These are phyloP conservation scores for Labia minor DNA, from an alignment of 2,888 invertebrate species.

Conservation along the genomic window DNA sequence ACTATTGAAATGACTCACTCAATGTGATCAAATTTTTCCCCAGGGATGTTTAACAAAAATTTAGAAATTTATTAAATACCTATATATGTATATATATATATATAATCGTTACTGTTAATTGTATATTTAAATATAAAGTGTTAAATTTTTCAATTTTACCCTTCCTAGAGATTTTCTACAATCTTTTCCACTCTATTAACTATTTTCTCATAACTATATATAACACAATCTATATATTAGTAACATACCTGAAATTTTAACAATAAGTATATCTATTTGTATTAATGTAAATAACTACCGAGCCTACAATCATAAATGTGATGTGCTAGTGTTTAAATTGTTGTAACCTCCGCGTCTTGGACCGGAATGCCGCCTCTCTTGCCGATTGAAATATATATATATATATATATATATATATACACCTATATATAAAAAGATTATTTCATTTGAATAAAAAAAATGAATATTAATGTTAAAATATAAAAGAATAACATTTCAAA, in stretches of 20 bases:
- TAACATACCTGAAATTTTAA: background rate
- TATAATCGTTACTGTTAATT: background rate
- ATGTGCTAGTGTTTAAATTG: background rate
- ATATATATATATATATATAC: too few relatives aligned
- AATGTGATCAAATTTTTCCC: too few relatives aligned
- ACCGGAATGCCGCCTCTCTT: constrained; percentile 1
- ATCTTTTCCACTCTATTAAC: constrained; percentile 5
- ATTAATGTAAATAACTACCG: constrained; percentile 5
- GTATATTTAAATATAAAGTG: background rate
- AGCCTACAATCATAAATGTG: constrained; percentile 13
- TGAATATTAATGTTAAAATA: background rate
- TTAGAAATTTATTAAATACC: too few relatives aligned
- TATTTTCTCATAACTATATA: background rate
- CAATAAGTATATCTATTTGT: background rate
- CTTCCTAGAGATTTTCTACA: background rate
- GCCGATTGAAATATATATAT: constrained; percentile 1
- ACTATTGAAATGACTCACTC: too few relatives aligned
- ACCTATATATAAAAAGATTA: too few relatives aligned
- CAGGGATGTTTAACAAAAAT: too few relatives aligned
- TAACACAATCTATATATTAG: background rate
- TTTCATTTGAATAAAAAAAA: background rate
- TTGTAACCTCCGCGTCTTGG: background rate
- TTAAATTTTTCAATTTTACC: background rate
- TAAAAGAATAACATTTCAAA: background rate
- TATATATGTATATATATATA: too few relatives aligned